Base-by-base conservation (phyloP, 1,140 invertebrate species). In the Nautilus pompilius region DNA sequence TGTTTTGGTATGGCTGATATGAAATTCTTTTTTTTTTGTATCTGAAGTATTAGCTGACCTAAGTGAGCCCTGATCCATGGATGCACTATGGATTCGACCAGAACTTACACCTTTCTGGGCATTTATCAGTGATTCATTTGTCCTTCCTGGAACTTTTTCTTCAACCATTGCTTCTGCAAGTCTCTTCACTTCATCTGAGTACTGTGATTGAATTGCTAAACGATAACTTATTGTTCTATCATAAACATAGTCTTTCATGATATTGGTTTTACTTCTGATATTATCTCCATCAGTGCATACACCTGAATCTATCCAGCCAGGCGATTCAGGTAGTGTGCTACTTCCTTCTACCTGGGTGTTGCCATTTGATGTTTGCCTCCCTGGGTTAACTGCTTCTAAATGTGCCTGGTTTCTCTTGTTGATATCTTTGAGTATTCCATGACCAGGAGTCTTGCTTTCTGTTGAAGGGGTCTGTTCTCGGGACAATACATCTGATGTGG, bases 181-280 rank as follows among this genome's bases (percentile, higher is more conserved):
- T 36, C 34, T 55, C 51, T 63, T 69, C 10, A 71, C 60, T 45
- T 72, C 67, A 29, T 64, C 65, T 8, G 70, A 69, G 41, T 66
- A 69, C 13, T 69, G 53, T 32, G 69, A 63, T n/a, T 55, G 46
- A 24, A 72, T 67, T 24, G 70, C 70, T n/a, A 65, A 64, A 17
- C 70, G 30, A 36, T 72, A 72, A 57, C 65, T 72, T 5, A 72
- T 63, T 24, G 70, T 72, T 15, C 70, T 54, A 56, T 72, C 70
- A 62, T 69, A 60, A 17, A 59, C 60, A 58, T 71, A 71, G 17
- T 72, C 70, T 46, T 49, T 60, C 15, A 49, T 49, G 17, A 65
- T 59, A 36, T 59, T 65, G n/a, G 63, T 33, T 49, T 60, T 49
- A 29, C 62, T 41, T 34, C 51, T 48, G 4, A 15, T n/a, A 22